A percentile compares a stretch with the other conserved stretches of the same genome.
phyloP scores from a whole-genome alignment of 2,888 invertebrate genomes.

The Omphaloscelis lunosa region DNA sequence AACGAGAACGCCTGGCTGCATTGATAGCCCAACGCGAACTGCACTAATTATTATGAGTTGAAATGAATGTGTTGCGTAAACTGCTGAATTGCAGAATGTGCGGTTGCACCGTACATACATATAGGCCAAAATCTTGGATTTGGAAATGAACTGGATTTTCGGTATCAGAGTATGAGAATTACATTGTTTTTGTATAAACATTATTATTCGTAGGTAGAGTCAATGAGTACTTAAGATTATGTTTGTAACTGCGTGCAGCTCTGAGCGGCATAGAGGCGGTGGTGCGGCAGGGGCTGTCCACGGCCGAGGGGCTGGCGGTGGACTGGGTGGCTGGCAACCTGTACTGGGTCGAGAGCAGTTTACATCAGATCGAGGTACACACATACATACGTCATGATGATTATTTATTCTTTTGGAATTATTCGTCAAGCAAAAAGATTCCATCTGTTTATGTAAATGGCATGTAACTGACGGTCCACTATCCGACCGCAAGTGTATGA shows the following conservation, averaged over 20 bases:
- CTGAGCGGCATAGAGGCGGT: slow-evolving; percentile 95
- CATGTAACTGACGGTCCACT: neutral
- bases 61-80: too few species aligned
- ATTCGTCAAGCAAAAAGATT: neutral
- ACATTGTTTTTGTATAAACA: neutral
- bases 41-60: too few species aligned
- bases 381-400: neutral
- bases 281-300: slow-evolving; percentile 95
- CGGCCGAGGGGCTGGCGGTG: slow-evolving; percentile 97
- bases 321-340: slow-evolving; percentile 97
- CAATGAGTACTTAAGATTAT: too few species aligned
- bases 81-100: too few species aligned
- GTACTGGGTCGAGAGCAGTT: slow-evolving; percentile 96
- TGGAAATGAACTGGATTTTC: neutral
- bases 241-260: slow-evolving; percentile 74
- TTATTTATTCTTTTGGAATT: neutral
- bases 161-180: neutral
- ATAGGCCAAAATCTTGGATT: neutral
- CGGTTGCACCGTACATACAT: too few species aligned
- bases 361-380: slow-evolving; percentile 95
- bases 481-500: too few species aligned
- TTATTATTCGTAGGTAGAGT: neutral
- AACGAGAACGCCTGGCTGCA: too few species aligned
- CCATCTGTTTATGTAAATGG: neutral
- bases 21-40: too few species aligned